These are phyloP conservation scores for Sebastes minor DNA, from an alignment of 2,797 vertebrate genomes.

Conservation along the genomic window DNA sequence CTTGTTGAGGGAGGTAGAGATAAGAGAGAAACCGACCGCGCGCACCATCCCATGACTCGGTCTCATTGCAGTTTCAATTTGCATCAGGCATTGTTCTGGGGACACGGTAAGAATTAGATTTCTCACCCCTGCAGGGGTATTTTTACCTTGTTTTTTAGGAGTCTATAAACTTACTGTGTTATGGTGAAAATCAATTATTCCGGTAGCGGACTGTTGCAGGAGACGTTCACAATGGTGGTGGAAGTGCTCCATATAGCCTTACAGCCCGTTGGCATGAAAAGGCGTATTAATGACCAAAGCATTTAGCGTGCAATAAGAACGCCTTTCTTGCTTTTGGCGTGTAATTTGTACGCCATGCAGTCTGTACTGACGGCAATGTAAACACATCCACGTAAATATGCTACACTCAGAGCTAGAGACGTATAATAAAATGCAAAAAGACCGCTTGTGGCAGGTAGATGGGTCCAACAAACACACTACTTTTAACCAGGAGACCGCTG, in stretches of 20 bases:
- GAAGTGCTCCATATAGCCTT: background rate
- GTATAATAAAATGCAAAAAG: too few relatives aligned
- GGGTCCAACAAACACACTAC: too few relatives aligned
- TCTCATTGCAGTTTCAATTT: slow-evolving; percentile 48
- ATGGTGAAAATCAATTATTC: background rate
- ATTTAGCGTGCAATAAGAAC: too few relatives aligned
- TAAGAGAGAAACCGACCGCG: slow-evolving; percentile 12
- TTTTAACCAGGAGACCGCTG: too few relatives aligned
- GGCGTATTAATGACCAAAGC: too few relatives aligned
- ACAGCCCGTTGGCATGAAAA: background rate
- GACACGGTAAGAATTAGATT: slow-evolving; percentile 20
- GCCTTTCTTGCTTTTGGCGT: too few relatives aligned
- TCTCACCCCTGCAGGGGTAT: background rate
- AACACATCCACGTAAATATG: rapidly evolving
- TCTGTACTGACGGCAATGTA: too few relatives aligned
- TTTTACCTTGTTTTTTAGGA: background rate
- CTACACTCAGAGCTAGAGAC: rapidly evolving
- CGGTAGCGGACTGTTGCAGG: background rate
- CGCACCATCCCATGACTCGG: background rate
- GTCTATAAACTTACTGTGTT: background rate
- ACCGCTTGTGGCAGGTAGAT: too few relatives aligned
- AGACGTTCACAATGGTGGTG: background rate
- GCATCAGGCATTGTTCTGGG: slow-evolving; percentile 21
- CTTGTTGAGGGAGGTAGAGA: slow-evolving; percentile 12
- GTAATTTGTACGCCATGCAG: too few relatives aligned